Evolutionary conservation across 2,113 vertebrate genomes (phyloP).

Genomic region (Pristiophorus japonicus): DNA sequence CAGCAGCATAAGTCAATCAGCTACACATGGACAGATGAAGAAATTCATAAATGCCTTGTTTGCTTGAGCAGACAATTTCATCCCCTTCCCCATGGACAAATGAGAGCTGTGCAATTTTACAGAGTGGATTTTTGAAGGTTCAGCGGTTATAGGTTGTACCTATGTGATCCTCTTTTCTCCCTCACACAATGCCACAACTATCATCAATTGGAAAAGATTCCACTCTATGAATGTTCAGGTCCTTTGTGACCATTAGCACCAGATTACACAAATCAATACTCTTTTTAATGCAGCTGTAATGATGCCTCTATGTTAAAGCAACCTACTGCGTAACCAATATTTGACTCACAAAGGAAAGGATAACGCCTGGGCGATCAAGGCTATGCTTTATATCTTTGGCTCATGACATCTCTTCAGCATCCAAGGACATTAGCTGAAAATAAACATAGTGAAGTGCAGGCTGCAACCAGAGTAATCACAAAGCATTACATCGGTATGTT

Average conservation of each 20-base stretch:
- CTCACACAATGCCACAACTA: background rate
- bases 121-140: background rate
- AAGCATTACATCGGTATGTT: background rate
- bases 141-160: background rate
- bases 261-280: conserved; percentile 13
- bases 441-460: background rate
- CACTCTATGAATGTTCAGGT: background rate
- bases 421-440: background rate
- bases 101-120: background rate
- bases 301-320: background rate
- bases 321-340: background rate
- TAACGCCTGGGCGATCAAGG: background rate
- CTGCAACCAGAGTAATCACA: too few species aligned
- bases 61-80: background rate
- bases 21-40: background rate
- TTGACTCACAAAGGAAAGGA: background rate
- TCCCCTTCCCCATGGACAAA: background rate
- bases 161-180: background rate
- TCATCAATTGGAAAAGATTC: background rate
- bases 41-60: background rate
- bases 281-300: background rate
- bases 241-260: conserved; percentile 11
- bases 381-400: background rate
- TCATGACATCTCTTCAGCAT: background rate
- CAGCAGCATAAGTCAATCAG: background rate